Evolutionary conservation across 2,888 invertebrate genomes (phyloP).

Genomic region (Lycocerus yunnanus): DNA sequence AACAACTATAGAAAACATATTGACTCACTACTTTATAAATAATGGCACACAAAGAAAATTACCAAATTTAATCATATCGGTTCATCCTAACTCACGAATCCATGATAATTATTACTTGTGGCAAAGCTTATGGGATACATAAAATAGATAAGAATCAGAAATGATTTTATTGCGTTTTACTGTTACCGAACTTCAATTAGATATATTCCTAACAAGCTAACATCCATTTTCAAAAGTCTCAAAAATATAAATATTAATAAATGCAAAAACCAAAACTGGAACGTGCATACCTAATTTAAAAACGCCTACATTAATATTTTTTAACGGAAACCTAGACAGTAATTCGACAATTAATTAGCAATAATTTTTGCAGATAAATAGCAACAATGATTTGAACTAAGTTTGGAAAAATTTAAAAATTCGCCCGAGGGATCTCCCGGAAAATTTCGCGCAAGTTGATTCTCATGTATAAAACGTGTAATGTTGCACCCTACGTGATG

Average conservation of each 20-base stretch:
- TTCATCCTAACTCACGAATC: constrained; percentile 8
- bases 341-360: not conserved
- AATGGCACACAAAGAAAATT: constrained; percentile 4
- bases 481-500: not conserved
- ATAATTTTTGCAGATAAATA: no score
- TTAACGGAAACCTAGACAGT: not conserved
- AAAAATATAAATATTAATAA: not conserved
- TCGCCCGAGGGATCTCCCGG: not conserved
- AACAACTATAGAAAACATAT: constrained; percentile 14
- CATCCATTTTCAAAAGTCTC: not conserved
- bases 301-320: not conserved
- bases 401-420: no score
- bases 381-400: no score
- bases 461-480: not conserved
- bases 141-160: not conserved
- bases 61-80: constrained; percentile 7
- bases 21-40: constrained; percentile 17
- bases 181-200: not conserved
- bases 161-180: not conserved
- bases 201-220: not conserved
- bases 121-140: not conserved
- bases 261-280: not conserved
- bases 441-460: not conserved
- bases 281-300: not conserved
- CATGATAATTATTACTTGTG: not conserved